Evolutionary conservation across 2,888 invertebrate genomes (phyloP).

Genomic region (Therioaphis trifolii): DNA sequence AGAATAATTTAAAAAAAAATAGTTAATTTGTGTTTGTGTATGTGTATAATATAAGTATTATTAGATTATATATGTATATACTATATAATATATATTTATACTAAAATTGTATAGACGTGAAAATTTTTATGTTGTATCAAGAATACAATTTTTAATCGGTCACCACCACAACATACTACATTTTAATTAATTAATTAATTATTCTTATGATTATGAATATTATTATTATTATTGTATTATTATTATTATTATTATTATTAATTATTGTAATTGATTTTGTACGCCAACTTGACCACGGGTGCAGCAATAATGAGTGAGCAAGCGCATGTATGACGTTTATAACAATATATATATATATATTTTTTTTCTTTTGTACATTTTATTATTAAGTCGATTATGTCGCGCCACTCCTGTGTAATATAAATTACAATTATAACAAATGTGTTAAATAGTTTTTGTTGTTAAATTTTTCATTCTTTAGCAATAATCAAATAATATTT

Average conservation of each 20-base stretch:
- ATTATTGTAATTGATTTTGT: slow-evolving; percentile 50
- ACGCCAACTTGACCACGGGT: slow-evolving; percentile 31
- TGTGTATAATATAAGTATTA: slow-evolving; percentile 20
- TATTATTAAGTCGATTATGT: slow-evolving; percentile 20
- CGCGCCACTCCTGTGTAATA: slow-evolving; percentile 35
- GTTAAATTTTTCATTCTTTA: slow-evolving; percentile 8
- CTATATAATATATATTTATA: slow-evolving; percentile 34
- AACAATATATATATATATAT: slow-evolving; percentile 12
- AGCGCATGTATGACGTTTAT: slow-evolving; percentile 2
- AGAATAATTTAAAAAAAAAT: slow-evolving; percentile 31
- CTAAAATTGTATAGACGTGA: slow-evolving; percentile 17
- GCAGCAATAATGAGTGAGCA: slow-evolving; percentile 44
- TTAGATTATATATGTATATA: slow-evolving; percentile 22
- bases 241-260: slow-evolving; percentile 19
- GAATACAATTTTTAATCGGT: slow-evolving; percentile 6
- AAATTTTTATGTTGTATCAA: not conserved
- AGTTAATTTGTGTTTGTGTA: not conserved
- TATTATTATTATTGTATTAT: not conserved
- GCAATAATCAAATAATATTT: slow-evolving; percentile 1
- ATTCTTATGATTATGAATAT: slow-evolving; percentile 1
- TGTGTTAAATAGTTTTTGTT: slow-evolving; percentile 40
- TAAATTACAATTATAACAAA: slow-evolving; percentile 52
- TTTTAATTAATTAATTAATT: slow-evolving; percentile 18
- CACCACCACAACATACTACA: not conserved
- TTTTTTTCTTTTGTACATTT: slow-evolving; percentile 58